These are phyloP conservation scores for Sebastes hubbsi DNA, from an alignment of 2,797 vertebrate species.

Conservation along the genomic window DNA sequence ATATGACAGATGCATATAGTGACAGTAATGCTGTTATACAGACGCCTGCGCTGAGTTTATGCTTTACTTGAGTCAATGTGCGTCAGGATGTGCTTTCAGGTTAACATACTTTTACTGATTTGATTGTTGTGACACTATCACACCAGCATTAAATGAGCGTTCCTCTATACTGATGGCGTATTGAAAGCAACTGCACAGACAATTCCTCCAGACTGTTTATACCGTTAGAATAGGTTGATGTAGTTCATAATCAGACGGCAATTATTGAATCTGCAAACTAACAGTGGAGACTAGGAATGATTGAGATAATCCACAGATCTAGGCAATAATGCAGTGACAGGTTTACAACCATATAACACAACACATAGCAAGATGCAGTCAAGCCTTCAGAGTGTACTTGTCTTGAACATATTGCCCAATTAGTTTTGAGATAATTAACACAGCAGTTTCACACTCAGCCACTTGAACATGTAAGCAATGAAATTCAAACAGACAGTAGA, in stretches of 20 bases:
- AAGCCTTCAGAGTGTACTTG: conserved; percentile 10
- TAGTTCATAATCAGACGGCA: background rate
- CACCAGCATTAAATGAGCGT: conserved; percentile 26
- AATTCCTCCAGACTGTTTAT: background rate
- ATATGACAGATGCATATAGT: conserved; percentile 31
- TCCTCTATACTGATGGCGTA: background rate
- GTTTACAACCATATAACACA: background rate
- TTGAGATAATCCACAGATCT: background rate
- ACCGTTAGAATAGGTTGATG: background rate
- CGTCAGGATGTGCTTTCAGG: conserved; percentile 31
- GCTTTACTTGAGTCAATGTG: conserved; percentile 15
- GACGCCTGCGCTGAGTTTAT: conserved; percentile 32
- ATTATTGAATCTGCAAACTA: background rate
- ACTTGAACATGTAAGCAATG: conserved; percentile 32
- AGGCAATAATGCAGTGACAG: background rate
- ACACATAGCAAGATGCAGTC: conserved; percentile 5
- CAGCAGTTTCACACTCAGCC: conserved; percentile 13
- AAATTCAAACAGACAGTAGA: conserved; percentile 20
- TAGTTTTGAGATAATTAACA: conserved; percentile 38
- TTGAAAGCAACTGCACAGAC: background rate
- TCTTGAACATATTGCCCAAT: conserved; percentile 26
- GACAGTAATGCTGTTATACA: conserved; percentile 24
- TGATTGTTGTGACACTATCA: conserved; percentile 28
- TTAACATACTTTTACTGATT: conserved; percentile 29
- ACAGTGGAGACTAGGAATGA: background rate